Evolutionary conservation across 1,140 invertebrate genomes (phyloP).

Genomic region (Macrobrachium rosenbergii): DNA sequence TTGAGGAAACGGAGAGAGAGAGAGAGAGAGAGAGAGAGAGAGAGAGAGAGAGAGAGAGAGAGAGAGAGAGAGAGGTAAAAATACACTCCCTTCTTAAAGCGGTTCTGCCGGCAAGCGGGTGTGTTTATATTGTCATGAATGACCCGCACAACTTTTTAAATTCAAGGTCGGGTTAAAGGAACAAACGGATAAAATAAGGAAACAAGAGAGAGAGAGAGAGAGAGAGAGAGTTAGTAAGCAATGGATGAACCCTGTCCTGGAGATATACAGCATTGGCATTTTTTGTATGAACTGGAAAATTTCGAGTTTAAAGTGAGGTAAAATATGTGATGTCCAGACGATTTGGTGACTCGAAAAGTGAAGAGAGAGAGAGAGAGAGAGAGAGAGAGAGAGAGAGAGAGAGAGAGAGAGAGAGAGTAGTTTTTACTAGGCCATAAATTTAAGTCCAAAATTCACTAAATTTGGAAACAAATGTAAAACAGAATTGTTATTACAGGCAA

Average conservation of each 20-base stretch:
- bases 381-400: slow-evolving; percentile 1
- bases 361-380: background rate
- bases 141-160: too few relatives aligned
- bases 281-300: too few relatives aligned
- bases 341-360: background rate
- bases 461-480: too few relatives aligned
- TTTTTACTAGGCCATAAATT: too few relatives aligned
- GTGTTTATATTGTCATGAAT: too few relatives aligned
- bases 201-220: slow-evolving; percentile 3
- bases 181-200: slow-evolving; percentile 13
- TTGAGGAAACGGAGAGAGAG: background rate
- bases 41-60: slow-evolving; percentile 4
- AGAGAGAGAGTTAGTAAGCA: background rate
- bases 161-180: background rate
- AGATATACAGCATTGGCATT: too few relatives aligned
- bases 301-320: background rate
- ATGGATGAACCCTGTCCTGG: background rate
- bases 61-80: slow-evolving; percentile 4
- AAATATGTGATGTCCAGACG: background rate
- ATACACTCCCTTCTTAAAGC: background rate
- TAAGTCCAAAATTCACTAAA: too few relatives aligned
- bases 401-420: background rate
- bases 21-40: slow-evolving; percentile 10
- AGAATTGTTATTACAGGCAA: too few relatives aligned
- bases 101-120: too few relatives aligned